Evolutionary conservation across 2,797 vertebrate genomes (phyloP), one percentile per base, ranked within the genome.

Genomic region (Anas acuta): DNA sequence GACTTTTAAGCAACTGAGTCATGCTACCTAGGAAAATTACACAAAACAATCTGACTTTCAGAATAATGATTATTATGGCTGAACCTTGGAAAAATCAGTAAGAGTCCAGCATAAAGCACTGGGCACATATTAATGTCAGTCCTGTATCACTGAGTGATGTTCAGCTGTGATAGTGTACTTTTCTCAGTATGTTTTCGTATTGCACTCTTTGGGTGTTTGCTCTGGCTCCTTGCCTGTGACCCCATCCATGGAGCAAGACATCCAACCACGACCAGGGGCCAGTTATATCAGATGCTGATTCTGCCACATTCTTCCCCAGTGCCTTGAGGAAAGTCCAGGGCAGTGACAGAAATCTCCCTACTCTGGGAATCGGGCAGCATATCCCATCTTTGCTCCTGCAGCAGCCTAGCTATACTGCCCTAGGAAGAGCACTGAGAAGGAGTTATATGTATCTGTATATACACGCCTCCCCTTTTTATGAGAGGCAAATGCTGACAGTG

Each of bases 141-240:
- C 91, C 95, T 89, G 9, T 69, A 89, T 83, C 22, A 25, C 56
- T 91, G 81, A 76, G 71, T 62, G 95, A 84, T 1, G 3, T 87
- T 95, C 81, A 69, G 45, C 79, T 95, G 57, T 71, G 87, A 89
- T 87, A 91, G 76, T 65, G 77, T 84, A 49, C 30, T 95, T 96
- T 95, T 93, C 53, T 93, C 90, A 91, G 89, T 84, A 92, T 25
- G 14, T 72, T 95, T 96, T 95, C 83, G 57, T 73, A 93, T 49
- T 95, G 87, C 67, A 75, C 91, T 96, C 61, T 45, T 20, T 53
- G 64, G 16, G 4, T 73, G 5, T 83, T 78, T 84, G 4, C 66
- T 78, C 39, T 80, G 47, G 14, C 62, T 89, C 61, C 53, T 79
- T 76, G 47, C 13, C 51, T 47, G 7, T 66, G 60, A 70, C 67